Percentiles rank a stretch among this genome's conserved stretches.
Evolutionary conservation across 2,113 vertebrate genomes (phyloP).

Genomic region (Ciconia stormi): DNA sequence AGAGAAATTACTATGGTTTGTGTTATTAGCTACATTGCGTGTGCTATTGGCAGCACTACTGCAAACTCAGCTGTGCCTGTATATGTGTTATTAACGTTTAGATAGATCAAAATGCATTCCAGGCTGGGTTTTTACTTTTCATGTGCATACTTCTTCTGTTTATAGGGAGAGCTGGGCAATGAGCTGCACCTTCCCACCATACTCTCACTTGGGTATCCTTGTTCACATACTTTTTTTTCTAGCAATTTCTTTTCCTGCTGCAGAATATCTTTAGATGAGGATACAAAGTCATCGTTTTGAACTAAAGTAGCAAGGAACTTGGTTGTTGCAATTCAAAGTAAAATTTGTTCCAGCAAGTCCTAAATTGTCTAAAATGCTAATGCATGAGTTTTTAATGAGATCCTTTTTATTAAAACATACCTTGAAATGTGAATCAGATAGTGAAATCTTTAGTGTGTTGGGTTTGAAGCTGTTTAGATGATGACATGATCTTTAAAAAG

Average conservation of each 20-base stretch:
- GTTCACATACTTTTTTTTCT: background rate
- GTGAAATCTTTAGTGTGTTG: background rate
- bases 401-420: background rate
- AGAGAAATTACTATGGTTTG: conserved; percentile 48
- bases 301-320: background rate
- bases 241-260: background rate
- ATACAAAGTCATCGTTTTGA: background rate
- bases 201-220: background rate
- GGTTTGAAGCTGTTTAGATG: background rate
- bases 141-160: background rate
- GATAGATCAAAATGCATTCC: background rate
- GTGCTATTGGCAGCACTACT: background rate
- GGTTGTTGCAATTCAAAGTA: background rate
- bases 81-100: background rate
- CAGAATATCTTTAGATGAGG: background rate
- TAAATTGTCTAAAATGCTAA: background rate
- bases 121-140: background rate
- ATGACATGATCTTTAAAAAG: background rate
- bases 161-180: background rate
- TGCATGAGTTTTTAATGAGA: background rate
- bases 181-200: background rate
- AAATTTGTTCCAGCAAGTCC: background rate
- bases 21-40: background rate
- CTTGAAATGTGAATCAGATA: background rate
- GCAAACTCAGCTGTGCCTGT: background rate